Base-by-base conservation (phyloP, 2,113 vertebrate genomes). In the Podarcis cretensis region DNA sequence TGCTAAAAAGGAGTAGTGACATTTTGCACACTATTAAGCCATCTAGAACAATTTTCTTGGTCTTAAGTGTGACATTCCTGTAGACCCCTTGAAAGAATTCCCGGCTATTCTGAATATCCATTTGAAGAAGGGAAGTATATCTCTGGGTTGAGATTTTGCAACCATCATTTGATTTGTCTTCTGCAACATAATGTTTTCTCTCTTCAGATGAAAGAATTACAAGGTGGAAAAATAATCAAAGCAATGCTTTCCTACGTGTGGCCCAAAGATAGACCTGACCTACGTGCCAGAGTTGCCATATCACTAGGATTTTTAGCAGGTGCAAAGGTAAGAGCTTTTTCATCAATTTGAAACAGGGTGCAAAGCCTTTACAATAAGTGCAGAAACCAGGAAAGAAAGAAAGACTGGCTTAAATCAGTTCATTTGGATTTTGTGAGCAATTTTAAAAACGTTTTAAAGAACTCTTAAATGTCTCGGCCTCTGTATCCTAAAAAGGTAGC, bases 241-340 rank as follows among this genome's bases (percentile, higher is more conserved):
- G 98, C 98, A 0, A 99, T 99, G 99, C 91, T 99, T 87, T 97
- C 98, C 7, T 99, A 99, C 0, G 98, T 99, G 87, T 99, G 99
- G 99, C 99, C 99, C 81, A 98, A 98, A 84, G 98, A 99, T 90
- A 96, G 98, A 92, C 99, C 99, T 8, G 99, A 99, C 95, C 97
- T 99, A 5, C 95, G 98, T 27, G 97, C 98, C 76, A 98, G 99
- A 92, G 99, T 99, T 21, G 98, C 96, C 83, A 65, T 99, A 66
- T 98, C 99, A 8, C 95, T 99, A 81, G 97, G 98, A 54, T 97
- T 99, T 84, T 96, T 99, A 35, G 99, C 97, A 63, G 96, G 97
- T 93, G 98, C 99, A 86, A 99, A 99, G 98, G 99, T 99, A 96
- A 96, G 95, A 88, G 5, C 87, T 91, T 71, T 0, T 71, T 21